Percentiles rank a stretch among this genome's conserved stretches.
Evolutionary conservation across 2,888 invertebrate species (phyloP).

Genomic region (Pristionchus exspectatus): DNA sequence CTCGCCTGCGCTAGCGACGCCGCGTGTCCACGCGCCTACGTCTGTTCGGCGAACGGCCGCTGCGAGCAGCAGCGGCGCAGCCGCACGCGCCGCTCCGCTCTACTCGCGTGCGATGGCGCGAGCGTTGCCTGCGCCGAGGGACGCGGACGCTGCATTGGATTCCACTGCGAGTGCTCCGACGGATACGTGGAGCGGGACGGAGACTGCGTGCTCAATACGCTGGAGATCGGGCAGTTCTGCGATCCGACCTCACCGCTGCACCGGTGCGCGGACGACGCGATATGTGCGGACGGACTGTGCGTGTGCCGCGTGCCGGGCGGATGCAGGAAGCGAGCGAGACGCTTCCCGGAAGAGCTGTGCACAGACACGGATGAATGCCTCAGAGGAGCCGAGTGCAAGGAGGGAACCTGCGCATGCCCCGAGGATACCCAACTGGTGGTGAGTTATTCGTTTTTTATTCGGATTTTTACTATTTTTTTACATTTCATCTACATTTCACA

Average conservation of each 20-base stretch:
- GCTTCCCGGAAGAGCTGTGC: constrained; percentile 71
- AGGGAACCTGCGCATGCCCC: constrained; percentile 65
- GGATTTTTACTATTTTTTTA: too few species aligned
- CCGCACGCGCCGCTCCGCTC: neutral
- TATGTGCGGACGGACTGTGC: constrained; percentile 62
- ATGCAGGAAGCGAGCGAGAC: constrained; percentile 18
- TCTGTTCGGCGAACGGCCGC: neutral
- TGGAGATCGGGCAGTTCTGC: constrained; percentile 59
- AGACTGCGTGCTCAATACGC: constrained; percentile 56
- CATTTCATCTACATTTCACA: too few species aligned
- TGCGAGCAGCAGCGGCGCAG: constrained; percentile 1
- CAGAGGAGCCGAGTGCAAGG: constrained; percentile 67
- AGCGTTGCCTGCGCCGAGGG: constrained; percentile 69
- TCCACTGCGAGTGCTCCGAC: constrained; percentile 66
- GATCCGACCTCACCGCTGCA: constrained; percentile 42
- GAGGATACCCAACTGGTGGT: constrained; percentile 50
- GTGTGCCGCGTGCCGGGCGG: constrained; percentile 58
- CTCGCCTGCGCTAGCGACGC: constrained; percentile 4
- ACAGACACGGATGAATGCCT: constrained; percentile 71
- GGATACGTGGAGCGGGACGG: constrained; percentile 62
- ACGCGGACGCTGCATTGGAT: constrained; percentile 67
- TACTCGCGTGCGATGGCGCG: constrained; percentile 56
- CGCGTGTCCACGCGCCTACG: constrained; percentile 41
- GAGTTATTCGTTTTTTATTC: neutral
- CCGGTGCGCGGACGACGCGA: constrained; percentile 56